Evolutionary conservation across 1,140 invertebrate genomes (phyloP), one percentile per base, ranked within the genome.

Genomic region (Ctenoplectra terminalis): DNA sequence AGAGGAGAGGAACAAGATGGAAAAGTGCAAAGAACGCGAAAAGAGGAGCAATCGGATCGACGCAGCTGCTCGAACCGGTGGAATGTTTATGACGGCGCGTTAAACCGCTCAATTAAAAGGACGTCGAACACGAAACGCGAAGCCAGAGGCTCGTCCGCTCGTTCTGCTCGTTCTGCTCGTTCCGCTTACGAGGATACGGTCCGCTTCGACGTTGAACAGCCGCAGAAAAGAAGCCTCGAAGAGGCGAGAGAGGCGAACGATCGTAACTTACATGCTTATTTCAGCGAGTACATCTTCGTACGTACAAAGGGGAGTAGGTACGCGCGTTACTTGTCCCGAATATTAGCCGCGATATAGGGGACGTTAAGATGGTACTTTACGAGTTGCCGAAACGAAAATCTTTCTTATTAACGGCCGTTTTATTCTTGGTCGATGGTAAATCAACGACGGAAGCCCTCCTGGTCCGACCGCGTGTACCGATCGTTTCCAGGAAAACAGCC

Each of bases 91-190:
- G 84, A 87, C 66, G 56, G 23, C 50, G 84, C 77, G 73, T 86
- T 84, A 81, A 86, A 87, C 66, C 84, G 67, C 81, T 87, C 81
- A 86, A 87, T 87, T 87, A 87, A 84, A 86, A 87, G 56, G 75
- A 84, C 73, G 72, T 80, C 52, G 72, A 17, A 60, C 37, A 63
- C 20, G 46, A 71, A 79, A 84, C n/a, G 69, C 52, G 74, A 31
- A 71, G 29, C 34, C 29, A 63, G 78, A 61, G 78, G 40, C 58
- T 34, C 46, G 31, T n/a, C 46, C 29, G 40, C 20, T 69, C 56
- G 70, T 67, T 63, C 37, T 17, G 63, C 34, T 54, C n/a, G n/a
- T n/a, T n/a, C 46, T n/a, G 40, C 20, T 69, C 56, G 70, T 67
- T 63, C 37, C 23, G 63, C 34, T 54, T 17, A 40, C 37, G 29